Conservation (phyloP, 2,888 invertebrate genomes). For the Ormyrus rosae region DNA sequence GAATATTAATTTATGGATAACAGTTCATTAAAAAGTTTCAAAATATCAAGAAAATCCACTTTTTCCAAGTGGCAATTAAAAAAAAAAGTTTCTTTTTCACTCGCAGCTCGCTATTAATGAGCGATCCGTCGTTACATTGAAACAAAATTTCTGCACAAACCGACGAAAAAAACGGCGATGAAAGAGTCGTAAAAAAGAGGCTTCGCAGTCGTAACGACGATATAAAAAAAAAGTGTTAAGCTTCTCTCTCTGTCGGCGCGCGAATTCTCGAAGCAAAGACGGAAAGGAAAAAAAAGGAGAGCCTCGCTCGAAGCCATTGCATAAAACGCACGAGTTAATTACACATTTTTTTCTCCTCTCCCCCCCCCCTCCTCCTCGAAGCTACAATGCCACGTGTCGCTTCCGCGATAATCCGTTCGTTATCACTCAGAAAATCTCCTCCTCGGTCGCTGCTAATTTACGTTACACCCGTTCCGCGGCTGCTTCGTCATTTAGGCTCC, state of each 20-base stretch:
- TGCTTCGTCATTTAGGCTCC: conserved; percentile 67
- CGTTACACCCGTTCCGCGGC: conserved; percentile 79
- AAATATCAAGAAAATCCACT: too few relatives aligned
- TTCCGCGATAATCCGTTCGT: conserved; percentile 48
- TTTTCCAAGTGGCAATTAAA: too few relatives aligned
- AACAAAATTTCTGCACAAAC: conserved; percentile 36
- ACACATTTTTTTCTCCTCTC: conserved; percentile 26
- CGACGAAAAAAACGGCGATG: conserved; percentile 12
- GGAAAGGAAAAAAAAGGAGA: conserved; percentile 4
- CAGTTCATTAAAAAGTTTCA: too few relatives aligned
- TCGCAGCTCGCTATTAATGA: not conserved
- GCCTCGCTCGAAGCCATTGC: conserved; percentile 14
- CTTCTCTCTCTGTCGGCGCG: not conserved
- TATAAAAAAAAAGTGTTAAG: not conserved
- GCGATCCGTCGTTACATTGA: conserved; percentile 19
- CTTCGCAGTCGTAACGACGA: not conserved
- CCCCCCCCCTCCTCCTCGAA: not conserved
- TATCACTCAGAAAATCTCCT: conserved; percentile 48
- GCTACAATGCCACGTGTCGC: conserved; percentile 20
- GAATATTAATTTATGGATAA: too few relatives aligned
- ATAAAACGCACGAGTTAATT: conserved; percentile 48
- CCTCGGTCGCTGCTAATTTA: conserved; percentile 60
- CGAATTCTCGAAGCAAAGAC: not conserved
- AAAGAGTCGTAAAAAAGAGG: not conserved
- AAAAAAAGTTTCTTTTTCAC: too few relatives aligned